Evolutionary conservation across 2,797 vertebrate species (phyloP), one percentile per base, ranked within the genome.

Genomic region (Tapirus indicus): DNA sequence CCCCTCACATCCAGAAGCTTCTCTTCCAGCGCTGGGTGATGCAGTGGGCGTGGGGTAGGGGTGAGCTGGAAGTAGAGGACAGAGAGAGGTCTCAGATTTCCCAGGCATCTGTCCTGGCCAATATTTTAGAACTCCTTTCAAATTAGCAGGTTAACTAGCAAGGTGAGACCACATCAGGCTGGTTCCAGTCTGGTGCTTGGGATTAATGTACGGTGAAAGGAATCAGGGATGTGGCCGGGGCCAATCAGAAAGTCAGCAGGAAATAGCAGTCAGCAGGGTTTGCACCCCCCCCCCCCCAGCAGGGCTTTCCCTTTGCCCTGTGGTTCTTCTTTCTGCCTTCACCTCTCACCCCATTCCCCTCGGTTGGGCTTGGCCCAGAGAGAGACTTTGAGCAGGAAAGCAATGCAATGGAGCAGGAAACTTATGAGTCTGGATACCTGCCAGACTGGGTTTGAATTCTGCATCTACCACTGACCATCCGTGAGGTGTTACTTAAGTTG

Each of bases 121-220:
- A 27, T 77, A 79, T 78, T 88, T 92, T 68, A 80, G 79, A 88
- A 82, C 60, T 95, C 78, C 96, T 97, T 95, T 94, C 94, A 71
- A 87, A 96, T 96, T 69, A 89, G n/a, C 7, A 17, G 29, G 62
- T 92, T 96, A 94, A 93, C 75, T 92, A 90, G 71, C 5, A 0
- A 47, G 78, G 58, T 11, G 0, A 71, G 91, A 68, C 49, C 54
- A 88, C 72, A 93, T 95, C 94, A 71, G 72, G 52, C 66, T 29
- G 82, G 78, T 69, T 91, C 91, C 95, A 93, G 74, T 60, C 69
- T 60, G 86, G 72, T 86, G 88, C 72, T 95, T 91, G 82, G 47
- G 78, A 94, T 95, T 93, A 96, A 96, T 83, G 82, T 49, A 25
- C 86, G 90, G 17, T 88, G 85, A 89, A 96, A 96, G 56, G 64